Evolutionary conservation across 2,888 invertebrate species (phyloP).

Genomic region (Mylabris sibirica): DNA sequence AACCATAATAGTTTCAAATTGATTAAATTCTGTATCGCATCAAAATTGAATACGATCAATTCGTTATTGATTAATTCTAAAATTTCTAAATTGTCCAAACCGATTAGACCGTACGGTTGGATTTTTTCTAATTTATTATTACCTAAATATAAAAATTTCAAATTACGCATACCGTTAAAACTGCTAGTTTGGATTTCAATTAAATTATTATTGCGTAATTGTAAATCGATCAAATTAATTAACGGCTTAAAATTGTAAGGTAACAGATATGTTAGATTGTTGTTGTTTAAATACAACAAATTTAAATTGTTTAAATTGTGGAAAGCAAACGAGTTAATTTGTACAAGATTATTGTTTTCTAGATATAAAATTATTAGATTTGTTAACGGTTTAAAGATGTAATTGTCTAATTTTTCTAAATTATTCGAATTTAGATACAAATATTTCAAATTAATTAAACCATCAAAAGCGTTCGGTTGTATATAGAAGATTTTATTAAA

Average conservation of each 20-base stretch:
- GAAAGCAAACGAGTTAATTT: slow-evolving; percentile 59
- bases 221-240: slow-evolving; percentile 54
- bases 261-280: slow-evolving; percentile 54
- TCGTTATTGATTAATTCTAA: slow-evolving; percentile 55
- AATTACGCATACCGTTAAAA: slow-evolving; percentile 57
- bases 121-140: slow-evolving; percentile 57
- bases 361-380: slow-evolving; percentile 58
- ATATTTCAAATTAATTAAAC: slow-evolving; percentile 56
- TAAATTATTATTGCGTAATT: slow-evolving; percentile 56
- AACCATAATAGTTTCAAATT: slow-evolving; percentile 54
- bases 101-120: slow-evolving; percentile 56
- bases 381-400: slow-evolving; percentile 55
- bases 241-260: slow-evolving; percentile 58
- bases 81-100: slow-evolving; percentile 53
- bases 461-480: slow-evolving; percentile 57
- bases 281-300: slow-evolving; percentile 57
- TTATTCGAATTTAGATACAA: slow-evolving; percentile 59
- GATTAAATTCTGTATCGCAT: slow-evolving; percentile 51
- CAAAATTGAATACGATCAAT: slow-evolving; percentile 49
- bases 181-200: slow-evolving; percentile 55
- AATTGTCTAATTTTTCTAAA: slow-evolving; percentile 55
- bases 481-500: slow-evolving; percentile 56
- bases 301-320: slow-evolving; percentile 53
- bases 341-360: slow-evolving; percentile 58
- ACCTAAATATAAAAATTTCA: slow-evolving; percentile 57